Evolutionary conservation across 2,888 invertebrate species (phyloP).

Genomic region (Cantharis rufa): DNA sequence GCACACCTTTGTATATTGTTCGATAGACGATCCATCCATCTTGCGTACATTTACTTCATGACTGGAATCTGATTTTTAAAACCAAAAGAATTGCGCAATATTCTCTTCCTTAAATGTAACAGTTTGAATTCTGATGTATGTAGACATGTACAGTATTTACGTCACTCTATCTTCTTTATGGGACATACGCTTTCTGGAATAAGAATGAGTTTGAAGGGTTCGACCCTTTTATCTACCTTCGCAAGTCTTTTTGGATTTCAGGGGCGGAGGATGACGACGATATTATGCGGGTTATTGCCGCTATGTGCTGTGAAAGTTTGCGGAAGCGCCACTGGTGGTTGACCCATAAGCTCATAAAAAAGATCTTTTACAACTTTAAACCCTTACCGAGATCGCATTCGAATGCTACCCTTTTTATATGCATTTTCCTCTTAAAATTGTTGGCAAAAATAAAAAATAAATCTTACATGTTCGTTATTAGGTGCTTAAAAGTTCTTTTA

Average conservation of each 20-base stretch:
- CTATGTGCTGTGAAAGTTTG: slow-evolving; percentile 8
- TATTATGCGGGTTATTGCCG: slow-evolving; percentile 3
- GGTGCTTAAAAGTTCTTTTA: not conserved
- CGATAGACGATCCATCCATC: not conserved
- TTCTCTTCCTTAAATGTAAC: not conserved
- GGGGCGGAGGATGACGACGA: slow-evolving; percentile 5
- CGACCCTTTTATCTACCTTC: slow-evolving; percentile 7
- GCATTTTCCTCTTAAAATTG: not conserved
- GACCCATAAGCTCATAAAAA: slow-evolving; percentile 8
- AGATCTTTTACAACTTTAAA: slow-evolving; percentile 8
- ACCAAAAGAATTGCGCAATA: not conserved
- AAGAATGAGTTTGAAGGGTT: slow-evolving; percentile 8
- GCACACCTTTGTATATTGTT: not conserved
- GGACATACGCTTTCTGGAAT: slow-evolving; percentile 4
- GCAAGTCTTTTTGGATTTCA: slow-evolving; percentile 5
- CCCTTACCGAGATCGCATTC: not conserved
- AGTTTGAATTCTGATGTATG: slow-evolving; percentile 6
- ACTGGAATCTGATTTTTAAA: not conserved
- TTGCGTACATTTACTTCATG: not conserved
- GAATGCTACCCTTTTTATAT: not conserved
- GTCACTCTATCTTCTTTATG: slow-evolving; percentile 7
- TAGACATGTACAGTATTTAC: slow-evolving; percentile 5
- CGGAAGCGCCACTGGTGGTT: slow-evolving; percentile 10
- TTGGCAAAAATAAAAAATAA: not conserved
- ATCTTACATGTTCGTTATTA: slow-evolving; percentile 1